phyloP scores from a whole-genome alignment of 2,888 invertebrate genomes.

The Kuschelorhynchus macadamiae region DNA sequence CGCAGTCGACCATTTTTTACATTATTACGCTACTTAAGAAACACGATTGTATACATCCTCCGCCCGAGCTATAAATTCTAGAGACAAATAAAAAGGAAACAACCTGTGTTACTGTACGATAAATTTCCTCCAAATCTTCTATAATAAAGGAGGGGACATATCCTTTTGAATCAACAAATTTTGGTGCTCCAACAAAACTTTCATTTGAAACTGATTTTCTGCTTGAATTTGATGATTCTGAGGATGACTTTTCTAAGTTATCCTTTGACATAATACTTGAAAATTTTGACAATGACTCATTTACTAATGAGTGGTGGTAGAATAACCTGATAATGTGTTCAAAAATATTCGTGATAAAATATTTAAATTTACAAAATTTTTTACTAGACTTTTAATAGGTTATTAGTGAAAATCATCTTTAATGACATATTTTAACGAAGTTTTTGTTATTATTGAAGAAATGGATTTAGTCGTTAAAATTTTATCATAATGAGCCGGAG shows the following conservation, averaged over 20 bases:
- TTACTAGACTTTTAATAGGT: too few relatives aligned
- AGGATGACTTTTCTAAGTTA: conserved; percentile 42
- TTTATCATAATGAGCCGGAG: too few relatives aligned
- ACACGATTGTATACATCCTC: too few relatives aligned
- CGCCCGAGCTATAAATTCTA: too few relatives aligned
- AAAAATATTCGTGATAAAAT: too few relatives aligned
- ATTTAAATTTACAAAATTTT: too few relatives aligned
- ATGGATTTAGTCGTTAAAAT: too few relatives aligned
- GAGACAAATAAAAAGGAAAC: not conserved
- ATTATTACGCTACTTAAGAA: too few relatives aligned
- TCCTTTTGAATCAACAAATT: conserved; percentile 25
- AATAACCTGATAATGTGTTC: not conserved
- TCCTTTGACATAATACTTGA: conserved; percentile 51
- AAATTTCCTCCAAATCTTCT: conserved; percentile 32
- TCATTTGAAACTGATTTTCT: conserved; percentile 32
- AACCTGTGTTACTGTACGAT: conserved; percentile 28
- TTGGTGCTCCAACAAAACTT: conserved; percentile 24
- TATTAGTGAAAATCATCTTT: too few relatives aligned
- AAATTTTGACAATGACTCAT: conserved; percentile 44
- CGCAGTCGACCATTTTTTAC: too few relatives aligned
- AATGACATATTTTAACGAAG: too few relatives aligned
- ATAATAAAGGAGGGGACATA: conserved; percentile 28
- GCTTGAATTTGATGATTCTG: conserved; percentile 43
- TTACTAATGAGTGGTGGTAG: not conserved
- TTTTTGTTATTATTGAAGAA: too few relatives aligned